Percentiles rank a stretch among this genome's conserved stretches.
Conservation (phyloP, 2,797 vertebrate species). For the Hapalemur alaotrensis region DNA sequence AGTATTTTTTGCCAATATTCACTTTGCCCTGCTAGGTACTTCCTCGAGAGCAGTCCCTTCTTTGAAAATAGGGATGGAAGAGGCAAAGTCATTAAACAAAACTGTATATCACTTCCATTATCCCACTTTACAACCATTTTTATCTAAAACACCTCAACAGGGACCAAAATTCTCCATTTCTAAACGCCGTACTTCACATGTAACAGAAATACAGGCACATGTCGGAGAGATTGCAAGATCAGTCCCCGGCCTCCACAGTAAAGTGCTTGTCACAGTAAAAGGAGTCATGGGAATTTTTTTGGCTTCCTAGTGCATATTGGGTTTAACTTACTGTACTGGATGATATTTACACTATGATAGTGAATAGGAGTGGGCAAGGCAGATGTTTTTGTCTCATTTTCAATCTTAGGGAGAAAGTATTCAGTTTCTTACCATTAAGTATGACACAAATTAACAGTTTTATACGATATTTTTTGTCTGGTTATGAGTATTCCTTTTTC, state of each 20-base stretch:
- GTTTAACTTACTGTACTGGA: neutral
- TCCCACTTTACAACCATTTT: neutral
- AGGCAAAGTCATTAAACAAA: neutral
- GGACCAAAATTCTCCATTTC: neutral
- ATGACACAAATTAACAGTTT: neutral
- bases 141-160: neutral
- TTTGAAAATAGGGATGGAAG: neutral
- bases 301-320: neutral
- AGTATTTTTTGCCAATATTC: neutral
- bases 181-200: neutral
- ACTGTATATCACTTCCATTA: neutral
- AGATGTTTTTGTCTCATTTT: neutral
- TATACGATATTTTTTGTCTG: neutral
- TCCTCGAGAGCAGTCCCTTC: neutral
- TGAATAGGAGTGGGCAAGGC: neutral
- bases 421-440: too few species aligned
- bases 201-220: neutral
- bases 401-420: neutral
- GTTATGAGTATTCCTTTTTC: neutral
- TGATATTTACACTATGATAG: neutral
- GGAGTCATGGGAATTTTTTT: neutral
- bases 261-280: neutral
- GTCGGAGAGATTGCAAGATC: neutral
- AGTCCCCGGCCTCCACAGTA: neutral
- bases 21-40: neutral